Evolutionary conservation across 2,113 vertebrate genomes (phyloP).

Genomic region (Illadopsis cleaveri): DNA sequence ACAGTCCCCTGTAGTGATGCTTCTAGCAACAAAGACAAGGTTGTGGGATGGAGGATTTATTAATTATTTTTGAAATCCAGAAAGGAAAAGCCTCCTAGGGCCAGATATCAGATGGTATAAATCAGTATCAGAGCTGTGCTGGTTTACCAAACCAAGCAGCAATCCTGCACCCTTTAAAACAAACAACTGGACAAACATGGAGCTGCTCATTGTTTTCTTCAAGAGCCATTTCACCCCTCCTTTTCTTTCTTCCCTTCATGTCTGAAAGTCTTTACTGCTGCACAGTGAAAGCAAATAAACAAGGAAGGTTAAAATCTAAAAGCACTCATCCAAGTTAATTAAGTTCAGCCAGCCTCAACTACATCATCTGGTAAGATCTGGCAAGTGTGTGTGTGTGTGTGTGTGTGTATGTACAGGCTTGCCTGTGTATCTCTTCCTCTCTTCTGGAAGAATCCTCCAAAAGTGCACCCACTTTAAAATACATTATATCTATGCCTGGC

Average conservation of each 20-base stretch:
- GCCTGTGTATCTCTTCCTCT: neutral
- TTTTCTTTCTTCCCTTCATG: neutral
- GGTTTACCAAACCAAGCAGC: neutral
- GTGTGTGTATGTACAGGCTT: neutral
- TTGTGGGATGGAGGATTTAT: neutral
- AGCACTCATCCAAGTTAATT: slow-evolving; percentile 68
- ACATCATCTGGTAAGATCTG: slow-evolving; percentile 54
- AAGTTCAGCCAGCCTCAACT: slow-evolving; percentile 65
- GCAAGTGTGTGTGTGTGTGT: neutral
- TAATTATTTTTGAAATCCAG: neutral
- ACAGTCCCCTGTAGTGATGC: neutral
- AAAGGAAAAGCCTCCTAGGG: neutral
- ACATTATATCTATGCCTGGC: neutral
- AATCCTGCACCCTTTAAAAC: neutral
- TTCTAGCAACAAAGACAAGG: neutral
- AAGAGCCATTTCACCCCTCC: neutral
- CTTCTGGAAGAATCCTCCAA: neutral
- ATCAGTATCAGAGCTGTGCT: neutral
- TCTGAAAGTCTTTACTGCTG: slow-evolving; percentile 64
- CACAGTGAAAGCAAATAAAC: slow-evolving; percentile 53
- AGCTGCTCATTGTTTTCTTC: neutral
- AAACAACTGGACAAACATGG: neutral
- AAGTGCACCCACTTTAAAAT: slow-evolving; percentile 18
- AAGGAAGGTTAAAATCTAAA: slow-evolving; percentile 69
- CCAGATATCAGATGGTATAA: neutral